Evolutionary conservation across 2,113 vertebrate species (phyloP), one percentile per base, ranked within the genome.

Genomic region (Leptobrachium ailaonicum): DNA sequence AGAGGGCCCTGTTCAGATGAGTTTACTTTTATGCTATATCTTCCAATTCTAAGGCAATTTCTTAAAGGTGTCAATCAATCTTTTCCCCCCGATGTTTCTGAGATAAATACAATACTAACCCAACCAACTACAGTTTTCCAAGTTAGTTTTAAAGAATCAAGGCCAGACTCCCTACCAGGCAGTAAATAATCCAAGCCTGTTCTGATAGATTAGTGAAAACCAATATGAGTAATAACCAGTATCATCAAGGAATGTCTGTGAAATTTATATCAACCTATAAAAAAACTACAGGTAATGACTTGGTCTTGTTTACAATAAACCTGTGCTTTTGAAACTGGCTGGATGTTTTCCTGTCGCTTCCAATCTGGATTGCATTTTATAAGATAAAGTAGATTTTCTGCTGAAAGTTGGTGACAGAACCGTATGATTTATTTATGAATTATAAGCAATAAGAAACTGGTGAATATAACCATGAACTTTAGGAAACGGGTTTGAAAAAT

Each of bases 191-290:
- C 60, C 40, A 54, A 66, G 62, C 50, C 77, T 66, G 62, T 13
- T 12, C 70, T 56, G 70, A 79, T 79, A 79, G 66, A 79, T 79
- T 70, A 73, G 77, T 45, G 41, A 76, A 69, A 77, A 77, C 66
- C 75, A 77, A 77, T 73, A 79, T 79, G 70, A 66, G 77, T 69
- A 79, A 73, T 79, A 79, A 73, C 77, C 77, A 79, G 41, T 71
- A 73, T 79, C 70, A 73, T 79, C 77, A 79, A 69, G 60, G 64
- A 66, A 79, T 79, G 77, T 79, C 69, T 77, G 50, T 32, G 53
- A 54, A 66, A 77, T 77, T 77, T 77, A 77, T 77, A 56, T 54
- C 66, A 32, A 12, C 66, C 75, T 68, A 77, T 77, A 77, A 76
- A 50, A 76, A 77, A 53, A 77, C 66, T 69, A 42, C 66, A 77